Evolutionary conservation across 2,888 invertebrate genomes (phyloP).

Genomic region (Phlogophora meticulosa): DNA sequence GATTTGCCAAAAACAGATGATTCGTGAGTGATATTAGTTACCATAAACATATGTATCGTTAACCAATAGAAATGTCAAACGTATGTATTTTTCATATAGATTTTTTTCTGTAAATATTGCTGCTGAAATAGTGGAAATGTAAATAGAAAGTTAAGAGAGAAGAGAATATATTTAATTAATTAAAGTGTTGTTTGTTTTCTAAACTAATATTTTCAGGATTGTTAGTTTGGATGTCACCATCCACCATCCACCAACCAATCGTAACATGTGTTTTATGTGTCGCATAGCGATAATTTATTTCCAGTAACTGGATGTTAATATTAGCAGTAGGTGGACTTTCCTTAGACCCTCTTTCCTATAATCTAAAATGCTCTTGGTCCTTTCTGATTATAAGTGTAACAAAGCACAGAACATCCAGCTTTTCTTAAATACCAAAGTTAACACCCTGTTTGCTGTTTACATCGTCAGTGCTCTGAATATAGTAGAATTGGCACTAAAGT

Average conservation of each 20-base stretch:
- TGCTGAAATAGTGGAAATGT: slow-evolving; percentile 80
- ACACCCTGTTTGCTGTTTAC: too few relatives aligned
- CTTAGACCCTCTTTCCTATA: background rate
- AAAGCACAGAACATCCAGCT: background rate
- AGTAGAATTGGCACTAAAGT: too few relatives aligned
- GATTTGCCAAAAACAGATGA: slow-evolving; percentile 77
- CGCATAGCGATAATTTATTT: too few relatives aligned
- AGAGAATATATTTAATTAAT: slow-evolving; percentile 77
- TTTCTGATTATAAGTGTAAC: background rate
- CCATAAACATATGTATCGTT: slow-evolving; percentile 79
- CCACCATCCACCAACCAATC: too few relatives aligned
- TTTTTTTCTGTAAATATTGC: slow-evolving; percentile 84
- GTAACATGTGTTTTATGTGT: too few relatives aligned
- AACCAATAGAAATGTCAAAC: slow-evolving; percentile 71
- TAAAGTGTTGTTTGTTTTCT: slow-evolving; percentile 33
- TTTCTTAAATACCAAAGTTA: background rate
- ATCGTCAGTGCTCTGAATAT: too few relatives aligned
- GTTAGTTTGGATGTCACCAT: too few relatives aligned
- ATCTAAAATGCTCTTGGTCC: too few relatives aligned
- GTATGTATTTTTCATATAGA: slow-evolving; percentile 73
- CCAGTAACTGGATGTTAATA: too few relatives aligned
- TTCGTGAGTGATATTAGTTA: slow-evolving; percentile 89
- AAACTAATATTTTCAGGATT: too few relatives aligned
- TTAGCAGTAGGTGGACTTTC: too few relatives aligned
- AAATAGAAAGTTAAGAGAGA: slow-evolving; percentile 85